Conservation (phyloP, 2,888 invertebrate species). For the Eulithis testata region DNA sequence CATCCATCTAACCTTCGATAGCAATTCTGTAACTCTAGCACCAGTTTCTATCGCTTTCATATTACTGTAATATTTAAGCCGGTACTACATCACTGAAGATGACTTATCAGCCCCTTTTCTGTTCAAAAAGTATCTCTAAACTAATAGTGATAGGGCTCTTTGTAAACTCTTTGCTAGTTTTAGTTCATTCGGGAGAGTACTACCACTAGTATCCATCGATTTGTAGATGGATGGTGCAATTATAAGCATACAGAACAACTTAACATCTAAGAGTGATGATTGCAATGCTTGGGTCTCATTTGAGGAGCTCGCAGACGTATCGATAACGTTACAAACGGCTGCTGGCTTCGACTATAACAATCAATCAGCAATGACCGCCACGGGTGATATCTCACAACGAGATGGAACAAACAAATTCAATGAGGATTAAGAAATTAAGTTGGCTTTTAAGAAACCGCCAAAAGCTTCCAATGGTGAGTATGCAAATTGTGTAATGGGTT, state of each 20-base stretch:
- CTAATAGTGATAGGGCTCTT: too few species aligned
- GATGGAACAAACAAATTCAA: slow-evolving; percentile 81
- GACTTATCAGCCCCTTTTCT: too few species aligned
- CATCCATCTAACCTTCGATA: slow-evolving; percentile 65
- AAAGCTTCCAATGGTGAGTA: slow-evolving; percentile 56
- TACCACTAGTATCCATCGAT: too few species aligned
- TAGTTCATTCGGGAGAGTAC: too few species aligned
- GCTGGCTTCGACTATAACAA: slow-evolving; percentile 50
- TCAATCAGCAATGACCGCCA: slow-evolving; percentile 59
- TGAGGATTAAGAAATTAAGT: slow-evolving; percentile 82
- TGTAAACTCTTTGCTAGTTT: too few species aligned
- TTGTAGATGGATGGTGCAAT: too few species aligned
- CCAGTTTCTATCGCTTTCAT: not conserved
- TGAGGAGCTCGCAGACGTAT: slow-evolving; percentile 3
- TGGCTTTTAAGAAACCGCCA: slow-evolving; percentile 71
- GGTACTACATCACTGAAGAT: too few species aligned
- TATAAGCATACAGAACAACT: too few species aligned
- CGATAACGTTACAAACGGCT: not conserved
- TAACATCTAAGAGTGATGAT: too few species aligned
- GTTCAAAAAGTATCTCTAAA: too few species aligned
- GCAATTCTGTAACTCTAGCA: slow-evolving; percentile 45
- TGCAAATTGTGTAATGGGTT: too few species aligned
- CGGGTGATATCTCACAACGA: slow-evolving; percentile 56
- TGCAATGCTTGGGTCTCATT: not conserved
- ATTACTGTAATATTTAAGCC: too few species aligned